Conservation (phyloP, 1,140 invertebrate genomes). For the Harlomillsia oculata region DNA sequence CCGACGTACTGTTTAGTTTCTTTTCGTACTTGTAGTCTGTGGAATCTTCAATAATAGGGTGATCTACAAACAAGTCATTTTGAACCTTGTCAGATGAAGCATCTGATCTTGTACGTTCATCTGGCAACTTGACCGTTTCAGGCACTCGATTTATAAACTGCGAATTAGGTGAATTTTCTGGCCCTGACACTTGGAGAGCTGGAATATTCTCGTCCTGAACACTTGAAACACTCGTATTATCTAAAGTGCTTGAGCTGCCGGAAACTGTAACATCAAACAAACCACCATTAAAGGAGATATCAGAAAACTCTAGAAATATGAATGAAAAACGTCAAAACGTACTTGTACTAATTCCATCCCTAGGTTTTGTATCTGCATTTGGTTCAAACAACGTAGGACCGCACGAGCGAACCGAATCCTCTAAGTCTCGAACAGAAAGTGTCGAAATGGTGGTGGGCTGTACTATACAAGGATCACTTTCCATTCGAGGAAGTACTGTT, state of each 20-base stretch:
- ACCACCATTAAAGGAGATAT: too few species aligned
- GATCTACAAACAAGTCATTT: neutral
- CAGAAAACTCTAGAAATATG: too few species aligned
- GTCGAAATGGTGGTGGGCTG: neutral
- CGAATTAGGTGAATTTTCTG: neutral
- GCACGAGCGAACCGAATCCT: conserved; percentile 14
- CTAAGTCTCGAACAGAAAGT: conserved; percentile 14
- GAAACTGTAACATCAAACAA: too few species aligned
- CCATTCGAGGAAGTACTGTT: conserved; percentile 14
- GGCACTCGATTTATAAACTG: neutral
- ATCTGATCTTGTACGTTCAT: conserved; percentile 10
- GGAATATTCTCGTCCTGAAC: conserved; percentile 20
- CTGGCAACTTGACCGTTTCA: neutral
- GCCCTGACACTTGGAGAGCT: too few species aligned
- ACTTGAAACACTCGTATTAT: conserved; percentile 23
- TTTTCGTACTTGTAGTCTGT: conserved; percentile 30
- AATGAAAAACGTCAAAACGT: neutral
- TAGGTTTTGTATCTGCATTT: neutral
- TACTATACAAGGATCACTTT: conserved; percentile 23
- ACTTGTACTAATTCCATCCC: conserved; percentile 5
- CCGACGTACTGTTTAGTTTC: conserved; percentile 40
- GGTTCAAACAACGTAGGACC: neutral
- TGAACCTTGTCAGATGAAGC: neutral
- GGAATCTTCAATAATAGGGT: conserved; percentile 7
- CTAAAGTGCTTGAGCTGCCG: conserved; percentile 21